These are phyloP conservation scores for Paratilapia polleni DNA, from an alignment of 2,113 vertebrate genomes.

Conservation along the genomic window DNA sequence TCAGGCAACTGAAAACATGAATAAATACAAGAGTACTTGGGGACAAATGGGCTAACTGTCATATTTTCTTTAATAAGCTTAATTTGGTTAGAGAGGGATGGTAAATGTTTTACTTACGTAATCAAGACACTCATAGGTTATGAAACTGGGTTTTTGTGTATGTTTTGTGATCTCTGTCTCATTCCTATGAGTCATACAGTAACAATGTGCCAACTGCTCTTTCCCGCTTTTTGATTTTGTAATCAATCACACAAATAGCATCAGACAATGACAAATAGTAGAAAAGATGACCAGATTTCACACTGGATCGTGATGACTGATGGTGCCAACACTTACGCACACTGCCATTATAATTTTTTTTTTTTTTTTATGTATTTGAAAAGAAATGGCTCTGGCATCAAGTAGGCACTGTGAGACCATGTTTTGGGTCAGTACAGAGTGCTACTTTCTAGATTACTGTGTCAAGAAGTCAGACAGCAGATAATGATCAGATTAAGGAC, in stretches of 20 bases:
- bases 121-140: background rate
- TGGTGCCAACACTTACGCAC: background rate
- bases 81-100: background rate
- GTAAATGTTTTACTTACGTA: background rate
- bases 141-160: background rate
- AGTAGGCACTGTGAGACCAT: background rate
- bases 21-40: background rate
- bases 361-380: background rate
- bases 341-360: too few species aligned
- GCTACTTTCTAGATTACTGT: slow-evolving; percentile 56
- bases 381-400: background rate
- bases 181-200: background rate
- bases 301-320: background rate
- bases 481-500: slow-evolving; percentile 75
- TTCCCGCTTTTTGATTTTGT: background rate
- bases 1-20: slow-evolving; percentile 31
- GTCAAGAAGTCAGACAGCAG: slow-evolving; percentile 59
- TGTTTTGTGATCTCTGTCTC: background rate
- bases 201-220: background rate
- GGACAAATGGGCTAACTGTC: background rate
- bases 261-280: background rate
- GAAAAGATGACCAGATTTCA: background rate
- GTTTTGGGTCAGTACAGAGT: background rate
- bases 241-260: background rate
- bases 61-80: background rate